Evolutionary conservation across 2,797 vertebrate genomes (phyloP).

Genomic region (Rachycentron canadum): DNA sequence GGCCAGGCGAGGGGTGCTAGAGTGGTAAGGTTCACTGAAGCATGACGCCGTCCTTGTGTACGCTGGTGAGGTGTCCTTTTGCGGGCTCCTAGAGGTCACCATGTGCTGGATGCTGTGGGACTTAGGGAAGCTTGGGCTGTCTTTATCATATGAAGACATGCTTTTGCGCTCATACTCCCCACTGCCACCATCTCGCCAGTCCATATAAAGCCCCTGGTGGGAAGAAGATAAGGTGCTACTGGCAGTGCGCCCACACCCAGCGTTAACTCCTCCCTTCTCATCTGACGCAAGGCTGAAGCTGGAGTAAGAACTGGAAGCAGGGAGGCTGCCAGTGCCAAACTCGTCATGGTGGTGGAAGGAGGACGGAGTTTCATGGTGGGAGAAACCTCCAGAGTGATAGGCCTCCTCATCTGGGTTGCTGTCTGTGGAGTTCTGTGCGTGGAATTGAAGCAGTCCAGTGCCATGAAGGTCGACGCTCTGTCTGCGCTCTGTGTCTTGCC

Average conservation of each 20-base stretch:
- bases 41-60: slow-evolving; percentile 90
- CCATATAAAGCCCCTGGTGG: slow-evolving; percentile 92
- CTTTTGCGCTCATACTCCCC: slow-evolving; percentile 88
- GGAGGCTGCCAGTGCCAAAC: slow-evolving; percentile 85
- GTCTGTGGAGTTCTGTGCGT: slow-evolving; percentile 90
- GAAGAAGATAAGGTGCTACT: slow-evolving; percentile 91
- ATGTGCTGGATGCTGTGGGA: slow-evolving; percentile 89
- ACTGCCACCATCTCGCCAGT: slow-evolving; percentile 87
- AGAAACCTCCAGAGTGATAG: slow-evolving; percentile 88
- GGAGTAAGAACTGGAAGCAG: slow-evolving; percentile 93
- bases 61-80: slow-evolving; percentile 83
- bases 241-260: slow-evolving; percentile 76
- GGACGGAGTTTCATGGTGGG: slow-evolving; percentile 86
- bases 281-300: slow-evolving; percentile 94
- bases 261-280: slow-evolving; percentile 86
- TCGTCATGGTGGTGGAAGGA: slow-evolving; percentile 87
- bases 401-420: slow-evolving; percentile 91
- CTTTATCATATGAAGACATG: slow-evolving; percentile 86
- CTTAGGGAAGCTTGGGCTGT: slow-evolving; percentile 87
- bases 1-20: slow-evolving; percentile 87
- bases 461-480: slow-evolving; percentile 90
- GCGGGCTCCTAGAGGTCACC: slow-evolving; percentile 81
- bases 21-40: slow-evolving; percentile 90
- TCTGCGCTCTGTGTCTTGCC: slow-evolving; percentile 85
- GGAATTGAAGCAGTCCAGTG: slow-evolving; percentile 85